Conservation (phyloP, 2,113 vertebrate genomes). For the Australoheros scitulus region DNA sequence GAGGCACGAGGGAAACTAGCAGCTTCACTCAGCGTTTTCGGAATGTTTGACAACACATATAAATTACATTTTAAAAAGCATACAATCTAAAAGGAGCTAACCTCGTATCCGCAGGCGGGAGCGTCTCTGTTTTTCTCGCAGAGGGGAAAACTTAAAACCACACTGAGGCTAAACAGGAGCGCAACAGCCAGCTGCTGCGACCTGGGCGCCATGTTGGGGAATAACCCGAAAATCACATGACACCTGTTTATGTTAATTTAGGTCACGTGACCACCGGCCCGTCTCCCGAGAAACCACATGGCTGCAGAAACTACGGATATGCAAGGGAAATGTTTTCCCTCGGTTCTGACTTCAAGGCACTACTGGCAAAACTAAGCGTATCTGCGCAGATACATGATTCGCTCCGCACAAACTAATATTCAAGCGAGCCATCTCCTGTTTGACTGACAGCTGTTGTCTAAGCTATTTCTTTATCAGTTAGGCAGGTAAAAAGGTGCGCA, state of each 20-base stretch:
- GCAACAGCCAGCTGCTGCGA: rapidly evolving
- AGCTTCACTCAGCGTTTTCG: neutral
- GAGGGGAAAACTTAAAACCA: slow-evolving; percentile 54
- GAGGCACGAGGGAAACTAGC: neutral
- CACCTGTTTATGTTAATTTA: neutral
- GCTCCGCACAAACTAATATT: neutral
- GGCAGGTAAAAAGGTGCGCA: too few relatives aligned
- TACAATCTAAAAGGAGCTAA: neutral
- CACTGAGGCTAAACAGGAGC: neutral
- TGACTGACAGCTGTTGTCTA: too few relatives aligned
- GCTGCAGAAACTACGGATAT: rapidly evolving
- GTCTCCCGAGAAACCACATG: neutral
- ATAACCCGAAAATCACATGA: slow-evolving; percentile 48
- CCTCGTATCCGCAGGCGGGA: slow-evolving; percentile 66
- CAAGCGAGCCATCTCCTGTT: too few relatives aligned
- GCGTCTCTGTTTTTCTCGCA: neutral
- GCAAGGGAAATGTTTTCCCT: slow-evolving; percentile 5
- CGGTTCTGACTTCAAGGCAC: slow-evolving; percentile 8
- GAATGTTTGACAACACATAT: neutral
- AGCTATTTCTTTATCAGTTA: too few relatives aligned
- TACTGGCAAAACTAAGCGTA: neutral
- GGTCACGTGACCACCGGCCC: slow-evolving; percentile 41
- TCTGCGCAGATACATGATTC: neutral
- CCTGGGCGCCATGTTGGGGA: slow-evolving; percentile 51
- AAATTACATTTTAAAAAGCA: neutral